Percentiles rank a stretch among this genome's conserved stretches.
These are phyloP conservation scores for Vanessa atalanta DNA, from an alignment of 1,140 invertebrate genomes.

Conservation along the genomic window DNA sequence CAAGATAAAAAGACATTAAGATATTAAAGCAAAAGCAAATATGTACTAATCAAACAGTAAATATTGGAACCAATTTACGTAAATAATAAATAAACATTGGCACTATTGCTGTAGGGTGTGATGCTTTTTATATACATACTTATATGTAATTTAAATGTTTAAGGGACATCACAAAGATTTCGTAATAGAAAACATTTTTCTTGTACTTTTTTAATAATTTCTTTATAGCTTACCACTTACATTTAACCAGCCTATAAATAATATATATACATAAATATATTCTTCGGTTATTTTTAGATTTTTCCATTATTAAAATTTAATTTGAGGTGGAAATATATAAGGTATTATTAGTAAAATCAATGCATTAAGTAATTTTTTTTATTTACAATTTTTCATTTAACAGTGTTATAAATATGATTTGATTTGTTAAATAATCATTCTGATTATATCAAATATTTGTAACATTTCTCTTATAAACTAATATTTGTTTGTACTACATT, in stretches of 20 bases:
- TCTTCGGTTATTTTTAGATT: too few species aligned
- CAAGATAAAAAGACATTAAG: too few species aligned
- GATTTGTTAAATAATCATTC: constrained; percentile 16
- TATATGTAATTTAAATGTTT: not conserved
- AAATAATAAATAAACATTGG: too few species aligned
- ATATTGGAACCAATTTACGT: too few species aligned
- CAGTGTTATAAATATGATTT: not conserved
- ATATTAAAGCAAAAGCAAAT: too few species aligned
- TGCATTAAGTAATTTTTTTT: not conserved
- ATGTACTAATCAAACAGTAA: too few species aligned
- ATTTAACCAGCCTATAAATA: too few species aligned
- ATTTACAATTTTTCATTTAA: constrained; percentile 2
- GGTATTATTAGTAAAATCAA: constrained; percentile 7
- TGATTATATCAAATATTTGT: constrained; percentile 51
- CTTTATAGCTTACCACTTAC: not conserved
- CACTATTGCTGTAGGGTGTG: too few species aligned
- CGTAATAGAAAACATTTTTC: not conserved
- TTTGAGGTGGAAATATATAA: not conserved
- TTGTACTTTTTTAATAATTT: constrained; percentile 8
- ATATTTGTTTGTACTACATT: constrained; percentile 23
- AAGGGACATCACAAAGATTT: constrained; percentile 22
- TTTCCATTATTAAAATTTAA: not conserved
- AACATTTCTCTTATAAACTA: constrained; percentile 11
- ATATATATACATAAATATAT: too few species aligned
- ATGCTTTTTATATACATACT: too few species aligned